Percentiles rank a stretch among this genome's conserved stretches.
These are phyloP conservation scores for Gymnothorax reevesii DNA, from an alignment of 2,797 vertebrate genomes.

Conservation along the genomic window DNA sequence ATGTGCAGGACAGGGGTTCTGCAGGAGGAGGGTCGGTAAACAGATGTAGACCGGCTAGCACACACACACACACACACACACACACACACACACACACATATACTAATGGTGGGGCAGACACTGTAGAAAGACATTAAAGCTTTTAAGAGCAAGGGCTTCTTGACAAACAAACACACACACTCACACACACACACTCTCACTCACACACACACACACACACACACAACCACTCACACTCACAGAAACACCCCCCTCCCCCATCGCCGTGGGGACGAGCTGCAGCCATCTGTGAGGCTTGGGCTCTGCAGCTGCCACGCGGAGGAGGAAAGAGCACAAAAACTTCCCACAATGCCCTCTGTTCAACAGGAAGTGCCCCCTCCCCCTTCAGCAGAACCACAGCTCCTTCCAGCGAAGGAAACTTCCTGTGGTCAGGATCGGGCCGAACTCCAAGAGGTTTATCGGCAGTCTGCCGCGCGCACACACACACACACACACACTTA, in stretches of 20 bases:
- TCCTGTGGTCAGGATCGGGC: constrained; percentile 78
- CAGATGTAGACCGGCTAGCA: too few relatives aligned
- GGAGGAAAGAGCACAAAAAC: constrained; percentile 60
- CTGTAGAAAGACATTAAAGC: not conserved
- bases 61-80: not conserved
- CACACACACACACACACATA: not conserved
- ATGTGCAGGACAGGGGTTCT: too few relatives aligned
- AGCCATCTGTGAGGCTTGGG: constrained; percentile 31
- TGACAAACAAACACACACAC: too few relatives aligned
- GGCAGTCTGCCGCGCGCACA: constrained; percentile 47
- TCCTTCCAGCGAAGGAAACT: constrained; percentile 89
- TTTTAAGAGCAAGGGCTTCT: too few relatives aligned
- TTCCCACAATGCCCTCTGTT: constrained; percentile 77
- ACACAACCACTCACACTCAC: not conserved
- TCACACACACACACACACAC: not conserved
- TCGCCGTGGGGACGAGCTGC: not conserved
- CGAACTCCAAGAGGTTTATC: constrained; percentile 52
- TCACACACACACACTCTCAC: not conserved
- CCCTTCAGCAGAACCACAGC: constrained; percentile 47
- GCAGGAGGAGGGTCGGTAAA: too few relatives aligned
- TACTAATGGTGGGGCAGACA: not conserved
- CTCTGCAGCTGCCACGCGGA: constrained; percentile 34
- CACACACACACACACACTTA: not conserved
- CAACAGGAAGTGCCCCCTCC: constrained; percentile 82
- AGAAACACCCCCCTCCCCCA: not conserved